These are phyloP conservation scores for Sebastes steindachneri DNA, from an alignment of 2,797 vertebrate species.

Conservation along the genomic window DNA sequence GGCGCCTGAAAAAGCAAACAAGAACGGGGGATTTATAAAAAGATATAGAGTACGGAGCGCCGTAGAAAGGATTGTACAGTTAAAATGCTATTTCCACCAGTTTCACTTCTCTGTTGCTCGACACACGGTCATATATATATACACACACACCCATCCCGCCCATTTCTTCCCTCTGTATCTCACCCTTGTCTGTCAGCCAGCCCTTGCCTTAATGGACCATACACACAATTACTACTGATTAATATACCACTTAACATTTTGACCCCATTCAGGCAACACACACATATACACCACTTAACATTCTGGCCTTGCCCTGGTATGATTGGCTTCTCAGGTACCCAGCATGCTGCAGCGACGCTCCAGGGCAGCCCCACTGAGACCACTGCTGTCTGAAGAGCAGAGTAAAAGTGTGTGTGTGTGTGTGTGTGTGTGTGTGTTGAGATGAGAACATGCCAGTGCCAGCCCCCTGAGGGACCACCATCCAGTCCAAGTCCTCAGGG, in stretches of 20 bases:
- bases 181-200: constrained; percentile 56
- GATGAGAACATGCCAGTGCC: constrained; percentile 43
- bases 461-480: constrained; percentile 56
- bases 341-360: constrained; percentile 54
- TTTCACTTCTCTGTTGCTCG: constrained; percentile 78
- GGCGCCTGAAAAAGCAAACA: constrained; percentile 42
- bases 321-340: constrained; percentile 72
- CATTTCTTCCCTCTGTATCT: constrained; percentile 2
- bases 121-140: neutral
- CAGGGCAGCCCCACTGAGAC: constrained; percentile 74
- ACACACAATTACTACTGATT: constrained; percentile 78
- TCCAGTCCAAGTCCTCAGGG: constrained; percentile 61
- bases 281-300: constrained; percentile 65
- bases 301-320: constrained; percentile 61
- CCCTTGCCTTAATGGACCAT: constrained; percentile 72
- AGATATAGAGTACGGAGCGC: constrained; percentile 32
- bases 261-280: constrained; percentile 61
- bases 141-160: constrained; percentile 3
- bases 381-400: constrained; percentile 69
- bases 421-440: constrained; percentile 20
- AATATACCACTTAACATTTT: constrained; percentile 77
- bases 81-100: constrained; percentile 68
- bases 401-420: constrained; percentile 18
- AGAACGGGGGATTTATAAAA: constrained; percentile 65
- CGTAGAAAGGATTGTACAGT: constrained; percentile 49